Base-by-base conservation (phyloP, 2,888 invertebrate species). In the Amphimallon solstitiale region DNA sequence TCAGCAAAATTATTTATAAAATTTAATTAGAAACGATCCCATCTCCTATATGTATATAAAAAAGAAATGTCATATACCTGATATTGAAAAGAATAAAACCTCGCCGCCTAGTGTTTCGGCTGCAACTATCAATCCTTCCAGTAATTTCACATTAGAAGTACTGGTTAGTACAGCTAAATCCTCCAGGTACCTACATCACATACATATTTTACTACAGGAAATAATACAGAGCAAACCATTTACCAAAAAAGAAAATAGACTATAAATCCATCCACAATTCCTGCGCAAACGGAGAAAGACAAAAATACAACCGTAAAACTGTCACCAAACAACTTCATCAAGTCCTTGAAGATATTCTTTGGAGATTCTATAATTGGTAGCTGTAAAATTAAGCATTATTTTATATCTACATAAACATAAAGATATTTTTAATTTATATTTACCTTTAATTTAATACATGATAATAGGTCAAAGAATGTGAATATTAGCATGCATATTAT, bases 191-290 rank as follows among this genome's bases (percentile, higher is more conserved):
- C 90, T 90, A 68, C 10, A 63, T 65, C 45, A 49, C 51, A 51
- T 65, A 29, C 19, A 51, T 40, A 62, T 29, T 5, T 5, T 6
- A 19, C 23, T 43, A 51, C 14, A 15, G 2, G 34, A 6, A 45
- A n/a, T 45, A 1, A 17, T 9, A 9, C 12, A 40, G 21, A 38
- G 1, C 7, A 9, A 49, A 38, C n/a, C 21, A 48, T 84, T 84
- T 75, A 90, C 91, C 93, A 93, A 78, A 93, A 92, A 83, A 93
- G 86, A 74, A 91, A 93, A 75, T 92, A 93, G 12, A 93, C 90
- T 59, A 93, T 88, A 79, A 93, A 92, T 54, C 92, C 90, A 74
- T 93, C 93, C 23, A 92, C 85, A 0, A 92, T 88, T 0, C 93
- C 93, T 0, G 90, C 91, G 7, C 92, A 85, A 0, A 90, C 87